Base-by-base conservation (phyloP, 2,888 invertebrate genomes). In the Nasonovia ribisnigri region DNA sequence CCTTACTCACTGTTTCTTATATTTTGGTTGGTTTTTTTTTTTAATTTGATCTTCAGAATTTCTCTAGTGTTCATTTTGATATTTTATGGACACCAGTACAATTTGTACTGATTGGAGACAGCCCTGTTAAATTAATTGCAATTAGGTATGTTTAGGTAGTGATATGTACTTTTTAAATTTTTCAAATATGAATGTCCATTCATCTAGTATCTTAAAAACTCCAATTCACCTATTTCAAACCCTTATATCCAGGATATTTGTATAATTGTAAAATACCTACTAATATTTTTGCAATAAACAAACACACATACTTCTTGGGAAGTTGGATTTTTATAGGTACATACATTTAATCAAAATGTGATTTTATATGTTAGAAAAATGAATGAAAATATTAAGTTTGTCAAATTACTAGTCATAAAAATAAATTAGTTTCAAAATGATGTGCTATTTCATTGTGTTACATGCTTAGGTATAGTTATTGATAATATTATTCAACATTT, bases 341-440 rank as follows among this genome's bases (percentile, higher is more conserved):
- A 8, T 26, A 84, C 29, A 84, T 84, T 84, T 60, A 10, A 77
- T 91, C 42, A 42, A 42, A 60, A 42, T 60, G 1, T 57, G 8
- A 43, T 57, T 42, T 84, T 54, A 84, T 51, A 43, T 24, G 16
- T 57, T 51, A 84, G 20, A 26, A 84, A 57, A 84, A 91, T 84
- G 29, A 67, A 86, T 87, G 48, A 92, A 92, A 86, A 48, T 67
- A 67, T 93, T 87, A 90, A 93, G 67, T 93, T 93, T 90, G 93
- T 93, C 93, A 93, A 93, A 93, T 90, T 86, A 93, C 51, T 60
- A 43, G 29, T 36, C 13, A 16, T 88, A 54, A 43, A 54, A 88
- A 84, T 77, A 24, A 88, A 29, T 36, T 90, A 86, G 1, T 36
- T 48, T 92, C 36, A 43, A 60, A 84, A 92, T 77, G 1, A n/a